phyloP scores from a whole-genome alignment of 1,140 invertebrate genomes.

The silkworm (Bombyx mori) region ASM3026992v2 NC_085109.1:14504001-14504500 shows the following conservation, averaged over 20 bases:
- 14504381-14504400: slow-evolving; percentile 9
- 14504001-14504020: no score
- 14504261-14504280: background rate
- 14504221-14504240: no score
- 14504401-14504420: slow-evolving; percentile 2
- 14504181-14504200: no score
- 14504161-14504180: no score
- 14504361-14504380: slow-evolving; percentile 30
- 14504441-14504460: background rate
- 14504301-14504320: slow-evolving; percentile 29
- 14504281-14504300: slow-evolving; percentile 11
- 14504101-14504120: no score
- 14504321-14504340: slow-evolving; percentile 46
- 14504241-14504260: background rate
- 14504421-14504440: slow-evolving; percentile 5
- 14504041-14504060: no score
- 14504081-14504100: no score
- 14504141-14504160: no score
- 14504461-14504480: background rate
- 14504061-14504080: no score
- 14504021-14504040: no score
- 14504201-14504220: no score
- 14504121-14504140: no score
- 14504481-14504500: background rate
- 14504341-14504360: slow-evolving; percentile 33